phyloP scores from a whole-genome alignment of 2,113 vertebrate genomes.

The Bothrops jararaca region DNA sequence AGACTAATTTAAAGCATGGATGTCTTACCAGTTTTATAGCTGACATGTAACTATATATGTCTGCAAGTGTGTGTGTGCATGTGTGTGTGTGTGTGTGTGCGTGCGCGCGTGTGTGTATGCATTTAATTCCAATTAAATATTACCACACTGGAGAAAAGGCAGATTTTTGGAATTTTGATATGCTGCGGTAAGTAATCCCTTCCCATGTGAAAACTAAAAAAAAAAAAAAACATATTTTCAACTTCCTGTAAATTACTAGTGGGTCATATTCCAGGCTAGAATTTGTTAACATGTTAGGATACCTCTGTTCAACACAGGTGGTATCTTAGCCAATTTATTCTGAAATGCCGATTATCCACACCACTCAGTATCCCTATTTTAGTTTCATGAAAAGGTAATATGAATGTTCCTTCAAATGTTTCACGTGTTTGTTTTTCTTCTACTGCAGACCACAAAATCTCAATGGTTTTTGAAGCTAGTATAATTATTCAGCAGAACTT shows the following conservation, averaged over 20 bases:
- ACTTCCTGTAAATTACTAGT: background rate
- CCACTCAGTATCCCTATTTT: background rate
- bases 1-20: background rate
- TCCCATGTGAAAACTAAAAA: background rate
- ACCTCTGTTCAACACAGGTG: background rate
- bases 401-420: background rate
- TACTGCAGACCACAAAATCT: background rate
- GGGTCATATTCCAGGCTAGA: background rate
- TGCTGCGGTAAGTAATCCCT: background rate
- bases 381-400: background rate
- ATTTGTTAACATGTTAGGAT: background rate
- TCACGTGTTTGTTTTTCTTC: background rate
- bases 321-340: background rate
- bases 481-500: background rate
- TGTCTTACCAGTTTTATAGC: too few species aligned
- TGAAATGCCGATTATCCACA: background rate
- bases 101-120: too few species aligned
- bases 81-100: too few species aligned
- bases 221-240: background rate
- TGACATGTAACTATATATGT: too few species aligned
- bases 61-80: too few species aligned
- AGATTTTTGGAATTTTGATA: background rate
- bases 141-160: background rate
- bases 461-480: background rate
- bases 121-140: background rate